Percentiles rank a stretch among this genome's conserved stretches.
These are phyloP conservation scores for Macrocentrus cingulum DNA, from an alignment of 1,140 invertebrate species.

Conservation along the genomic window DNA sequence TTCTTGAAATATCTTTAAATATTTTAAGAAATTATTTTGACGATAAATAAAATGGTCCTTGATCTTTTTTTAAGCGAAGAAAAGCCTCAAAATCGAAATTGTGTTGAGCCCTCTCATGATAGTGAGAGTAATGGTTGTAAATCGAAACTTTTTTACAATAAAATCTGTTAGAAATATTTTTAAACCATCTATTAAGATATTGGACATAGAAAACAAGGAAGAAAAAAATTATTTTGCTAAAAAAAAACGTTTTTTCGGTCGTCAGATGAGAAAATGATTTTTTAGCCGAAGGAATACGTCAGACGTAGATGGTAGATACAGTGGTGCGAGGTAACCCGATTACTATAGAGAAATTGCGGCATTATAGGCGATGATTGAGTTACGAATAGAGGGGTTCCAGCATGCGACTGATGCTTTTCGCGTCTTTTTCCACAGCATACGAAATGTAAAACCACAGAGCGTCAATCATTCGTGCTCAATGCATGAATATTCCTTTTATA, in stretches of 20 bases:
- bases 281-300: constrained; percentile 4
- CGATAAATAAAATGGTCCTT: too few relatives aligned
- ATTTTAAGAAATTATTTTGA: too few relatives aligned
- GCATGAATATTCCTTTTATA: constrained; percentile 9
- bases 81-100: too few relatives aligned
- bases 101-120: too few relatives aligned
- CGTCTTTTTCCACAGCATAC: constrained; percentile 24
- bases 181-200: too few relatives aligned
- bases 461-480: constrained; percentile 50
- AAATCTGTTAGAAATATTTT: too few relatives aligned
- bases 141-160: too few relatives aligned
- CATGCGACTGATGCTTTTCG: constrained; percentile 27
- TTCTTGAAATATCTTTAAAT: too few relatives aligned
- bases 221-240: too few relatives aligned
- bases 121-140: too few relatives aligned
- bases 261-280: not conserved
- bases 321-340: constrained; percentile 49
- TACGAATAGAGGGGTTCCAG: constrained; percentile 45
- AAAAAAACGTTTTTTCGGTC: not conserved
- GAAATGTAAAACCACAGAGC: constrained; percentile 50
- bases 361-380: constrained; percentile 58
- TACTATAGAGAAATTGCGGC: constrained; percentile 57
- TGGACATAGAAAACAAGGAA: too few relatives aligned
- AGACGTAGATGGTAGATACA: constrained; percentile 28
- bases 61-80: too few relatives aligned